Percentiles rank a stretch among this genome's conserved stretches.
These are phyloP conservation scores for Pangasius mekongensis DNA, from an alignment of 2,797 vertebrate species.

Conservation along the genomic window DNA sequence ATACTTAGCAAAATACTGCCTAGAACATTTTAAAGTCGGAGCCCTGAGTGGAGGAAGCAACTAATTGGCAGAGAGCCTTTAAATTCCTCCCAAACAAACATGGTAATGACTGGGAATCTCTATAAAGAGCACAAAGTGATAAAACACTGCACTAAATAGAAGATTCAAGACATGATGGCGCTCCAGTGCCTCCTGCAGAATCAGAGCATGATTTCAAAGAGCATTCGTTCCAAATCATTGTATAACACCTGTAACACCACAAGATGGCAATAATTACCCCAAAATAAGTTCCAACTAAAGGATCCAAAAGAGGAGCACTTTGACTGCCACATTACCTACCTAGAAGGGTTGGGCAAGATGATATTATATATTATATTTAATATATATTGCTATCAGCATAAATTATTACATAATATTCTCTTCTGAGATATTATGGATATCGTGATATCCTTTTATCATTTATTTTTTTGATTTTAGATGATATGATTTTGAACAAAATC, in stretches of 20 bases:
- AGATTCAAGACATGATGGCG: not conserved
- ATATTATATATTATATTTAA: not conserved
- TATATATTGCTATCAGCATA: not conserved
- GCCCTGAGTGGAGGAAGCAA: slow-evolving; percentile 27
- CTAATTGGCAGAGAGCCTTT: slow-evolving; percentile 38
- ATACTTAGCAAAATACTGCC: slow-evolving; percentile 34
- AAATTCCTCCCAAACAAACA: slow-evolving; percentile 46
- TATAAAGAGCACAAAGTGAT: slow-evolving; percentile 45
- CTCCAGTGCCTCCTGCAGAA: not conserved
- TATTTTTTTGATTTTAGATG: not conserved
- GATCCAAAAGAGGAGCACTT: slow-evolving; percentile 20
- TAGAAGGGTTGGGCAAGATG: not conserved
- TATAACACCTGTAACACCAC: slow-evolving; percentile 42
- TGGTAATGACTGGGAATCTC: slow-evolving; percentile 48
- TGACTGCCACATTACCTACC: slow-evolving; percentile 5
- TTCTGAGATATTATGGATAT: not conserved
- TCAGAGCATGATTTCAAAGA: not conserved
- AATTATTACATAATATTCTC: not conserved
- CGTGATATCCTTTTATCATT: not conserved
- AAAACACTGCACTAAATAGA: slow-evolving; percentile 22
- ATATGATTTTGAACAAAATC: not conserved
- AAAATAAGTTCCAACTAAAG: slow-evolving; percentile 20
- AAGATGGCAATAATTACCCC: slow-evolving; percentile 56
- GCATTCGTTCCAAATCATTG: not conserved
- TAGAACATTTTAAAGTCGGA: slow-evolving; percentile 11